Conservation (phyloP, 2,113 vertebrate genomes). For the Alligator sinensis region DNA sequence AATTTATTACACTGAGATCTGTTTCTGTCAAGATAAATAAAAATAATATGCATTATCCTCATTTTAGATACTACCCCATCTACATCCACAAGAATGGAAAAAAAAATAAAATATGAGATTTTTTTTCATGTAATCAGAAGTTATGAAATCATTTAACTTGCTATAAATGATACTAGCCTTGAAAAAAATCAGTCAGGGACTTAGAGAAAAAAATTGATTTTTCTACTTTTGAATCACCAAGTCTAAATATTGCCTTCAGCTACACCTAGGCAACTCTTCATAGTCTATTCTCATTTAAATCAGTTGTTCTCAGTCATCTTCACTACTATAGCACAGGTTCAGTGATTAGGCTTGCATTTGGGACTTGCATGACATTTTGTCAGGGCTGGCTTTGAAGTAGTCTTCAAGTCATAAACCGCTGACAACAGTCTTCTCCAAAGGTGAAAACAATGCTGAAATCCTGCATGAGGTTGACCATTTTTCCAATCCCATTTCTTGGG, state of each 20-base stretch:
- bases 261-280: neutral
- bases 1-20: slow-evolving; percentile 1
- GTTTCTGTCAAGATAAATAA: slow-evolving; percentile 11
- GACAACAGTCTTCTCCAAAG: too few relatives aligned
- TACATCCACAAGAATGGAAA: neutral
- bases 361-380: neutral
- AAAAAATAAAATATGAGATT: neutral
- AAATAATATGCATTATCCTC: neutral
- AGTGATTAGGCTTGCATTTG: neutral
- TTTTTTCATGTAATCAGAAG: neutral
- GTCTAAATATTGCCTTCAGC: neutral
- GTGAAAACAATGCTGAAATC: too few relatives aligned
- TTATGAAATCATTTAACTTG: neutral
- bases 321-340: fast-evolving
- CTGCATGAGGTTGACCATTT: too few relatives aligned
- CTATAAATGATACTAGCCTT: neutral
- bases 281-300: neutral
- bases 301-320: neutral
- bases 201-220: neutral
- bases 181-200: neutral
- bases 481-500: too few relatives aligned
- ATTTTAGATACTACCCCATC: neutral
- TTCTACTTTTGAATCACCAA: neutral
- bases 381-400: too few relatives aligned
- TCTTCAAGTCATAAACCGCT: too few relatives aligned